Evolutionary conservation across 2,113 vertebrate genomes (phyloP).

Genomic region (Percopsis transmontana): DNA sequence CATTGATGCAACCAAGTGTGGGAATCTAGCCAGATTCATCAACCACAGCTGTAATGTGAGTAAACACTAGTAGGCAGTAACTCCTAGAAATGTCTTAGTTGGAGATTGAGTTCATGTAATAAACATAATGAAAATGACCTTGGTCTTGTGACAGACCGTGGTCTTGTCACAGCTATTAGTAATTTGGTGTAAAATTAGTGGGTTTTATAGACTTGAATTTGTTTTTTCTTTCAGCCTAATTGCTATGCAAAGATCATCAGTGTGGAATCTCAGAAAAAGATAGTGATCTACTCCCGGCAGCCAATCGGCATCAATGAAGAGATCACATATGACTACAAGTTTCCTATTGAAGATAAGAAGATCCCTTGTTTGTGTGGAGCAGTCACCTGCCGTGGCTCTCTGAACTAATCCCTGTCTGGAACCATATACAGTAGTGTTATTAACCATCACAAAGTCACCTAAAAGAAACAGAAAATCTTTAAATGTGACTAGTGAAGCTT

Average conservation of each 20-base stretch:
- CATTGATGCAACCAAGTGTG: constrained; percentile 95
- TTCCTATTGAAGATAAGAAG: constrained; percentile 97
- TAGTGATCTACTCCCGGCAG: constrained; percentile 98
- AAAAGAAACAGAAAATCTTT: constrained; percentile 6
- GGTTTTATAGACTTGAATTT: background rate
- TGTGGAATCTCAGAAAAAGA: constrained; percentile 97
- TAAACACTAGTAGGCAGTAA: constrained; percentile 5
- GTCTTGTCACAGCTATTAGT: too few species aligned
- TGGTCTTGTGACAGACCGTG: too few species aligned
- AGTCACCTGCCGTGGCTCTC: constrained; percentile 92
- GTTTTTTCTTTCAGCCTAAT: constrained; percentile 85
- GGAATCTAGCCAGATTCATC: constrained; percentile 95
- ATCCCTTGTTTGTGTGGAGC: constrained; percentile 96
- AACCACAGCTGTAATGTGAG: constrained; percentile 99
- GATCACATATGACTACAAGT: constrained; percentile 98
- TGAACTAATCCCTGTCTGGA: constrained; percentile 81
- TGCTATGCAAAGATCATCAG: constrained; percentile 98
- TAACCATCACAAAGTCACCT: background rate
- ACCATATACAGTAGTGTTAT: background rate
- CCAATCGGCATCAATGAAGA: constrained; percentile 93
- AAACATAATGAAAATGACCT: too few species aligned
- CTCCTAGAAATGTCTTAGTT: background rate
- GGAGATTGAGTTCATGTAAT: too few species aligned
- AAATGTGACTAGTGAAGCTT: constrained; percentile 8
- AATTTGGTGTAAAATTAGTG: too few species aligned